These are phyloP conservation scores for Cosmia trapezina DNA, from an alignment of 2,888 invertebrate species.

Conservation along the genomic window DNA sequence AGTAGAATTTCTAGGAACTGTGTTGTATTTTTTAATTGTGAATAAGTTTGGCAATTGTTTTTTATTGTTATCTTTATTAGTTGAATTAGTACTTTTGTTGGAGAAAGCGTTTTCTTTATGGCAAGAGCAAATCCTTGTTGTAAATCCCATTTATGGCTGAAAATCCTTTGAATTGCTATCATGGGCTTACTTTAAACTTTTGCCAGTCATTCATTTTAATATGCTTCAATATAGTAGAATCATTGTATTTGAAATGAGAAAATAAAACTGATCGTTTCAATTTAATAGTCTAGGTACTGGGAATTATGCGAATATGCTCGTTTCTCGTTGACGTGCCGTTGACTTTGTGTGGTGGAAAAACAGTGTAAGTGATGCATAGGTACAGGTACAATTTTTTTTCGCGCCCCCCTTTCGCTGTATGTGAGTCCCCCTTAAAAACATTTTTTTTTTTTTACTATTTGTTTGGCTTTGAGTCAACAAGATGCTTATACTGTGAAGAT, in stretches of 20 bases:
- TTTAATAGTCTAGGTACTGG: not conserved
- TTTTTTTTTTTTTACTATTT: no score
- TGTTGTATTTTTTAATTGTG: conserved; percentile 56
- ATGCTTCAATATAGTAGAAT: not conserved
- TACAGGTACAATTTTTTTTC: no score
- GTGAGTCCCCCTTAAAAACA: no score
- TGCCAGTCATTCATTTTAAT: not conserved
- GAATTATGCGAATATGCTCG: no score
- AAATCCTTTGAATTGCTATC: conserved; percentile 11
- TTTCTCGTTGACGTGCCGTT: no score
- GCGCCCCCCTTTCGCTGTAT: no score
- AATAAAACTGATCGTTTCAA: not conserved
- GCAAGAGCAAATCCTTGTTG: not conserved
- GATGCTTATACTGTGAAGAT: no score
- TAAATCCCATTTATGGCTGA: not conserved
- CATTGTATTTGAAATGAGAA: not conserved
- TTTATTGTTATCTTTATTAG: conserved; percentile 54
- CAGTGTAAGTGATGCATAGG: no score
- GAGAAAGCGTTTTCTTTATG: conserved; percentile 8
- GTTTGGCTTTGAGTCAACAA: no score
- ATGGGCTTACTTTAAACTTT: conserved; percentile 9
- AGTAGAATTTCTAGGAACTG: conserved; percentile 16
- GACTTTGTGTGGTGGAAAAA: no score
- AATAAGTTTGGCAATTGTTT: conserved; percentile 46
- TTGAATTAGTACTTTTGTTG: conserved; percentile 44